Evolutionary conservation across 2,797 vertebrate genomes (phyloP).

Genomic region (Manis pentadactyla): DNA sequence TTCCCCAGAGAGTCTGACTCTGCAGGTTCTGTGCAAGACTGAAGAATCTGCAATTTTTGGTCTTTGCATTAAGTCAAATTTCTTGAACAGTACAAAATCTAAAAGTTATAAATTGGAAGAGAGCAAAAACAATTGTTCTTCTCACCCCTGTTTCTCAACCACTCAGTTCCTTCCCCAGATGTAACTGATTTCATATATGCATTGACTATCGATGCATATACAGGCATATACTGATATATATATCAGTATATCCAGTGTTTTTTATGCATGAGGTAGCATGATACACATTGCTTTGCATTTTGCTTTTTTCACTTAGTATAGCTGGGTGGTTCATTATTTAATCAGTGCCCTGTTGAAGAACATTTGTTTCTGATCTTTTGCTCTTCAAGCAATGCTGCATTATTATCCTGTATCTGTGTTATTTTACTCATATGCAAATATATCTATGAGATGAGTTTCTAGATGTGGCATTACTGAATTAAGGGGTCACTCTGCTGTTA

Average conservation of each 20-base stretch:
- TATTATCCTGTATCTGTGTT: background rate
- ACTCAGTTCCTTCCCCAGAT: background rate
- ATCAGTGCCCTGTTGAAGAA: background rate
- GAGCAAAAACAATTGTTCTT: background rate
- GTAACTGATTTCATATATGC: background rate
- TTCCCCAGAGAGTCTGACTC: background rate
- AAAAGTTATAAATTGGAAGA: background rate
- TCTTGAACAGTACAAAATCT: background rate
- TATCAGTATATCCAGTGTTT: background rate
- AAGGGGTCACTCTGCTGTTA: background rate
- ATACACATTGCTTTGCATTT: background rate
- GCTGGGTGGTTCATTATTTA: background rate
- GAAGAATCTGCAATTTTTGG: background rate
- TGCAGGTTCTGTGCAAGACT: background rate
- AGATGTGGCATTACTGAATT: background rate
- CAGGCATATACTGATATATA: background rate
- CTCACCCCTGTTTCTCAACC: background rate
- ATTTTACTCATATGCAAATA: background rate
- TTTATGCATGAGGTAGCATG: background rate
- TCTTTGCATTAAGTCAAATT: background rate
- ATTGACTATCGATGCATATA: background rate
- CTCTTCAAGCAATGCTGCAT: background rate
- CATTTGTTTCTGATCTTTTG: background rate
- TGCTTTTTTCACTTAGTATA: background rate
- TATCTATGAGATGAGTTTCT: background rate